These are phyloP conservation scores for Macrochelys suwanniensis DNA, from an alignment of 2,797 vertebrate genomes.

Conservation along the genomic window DNA sequence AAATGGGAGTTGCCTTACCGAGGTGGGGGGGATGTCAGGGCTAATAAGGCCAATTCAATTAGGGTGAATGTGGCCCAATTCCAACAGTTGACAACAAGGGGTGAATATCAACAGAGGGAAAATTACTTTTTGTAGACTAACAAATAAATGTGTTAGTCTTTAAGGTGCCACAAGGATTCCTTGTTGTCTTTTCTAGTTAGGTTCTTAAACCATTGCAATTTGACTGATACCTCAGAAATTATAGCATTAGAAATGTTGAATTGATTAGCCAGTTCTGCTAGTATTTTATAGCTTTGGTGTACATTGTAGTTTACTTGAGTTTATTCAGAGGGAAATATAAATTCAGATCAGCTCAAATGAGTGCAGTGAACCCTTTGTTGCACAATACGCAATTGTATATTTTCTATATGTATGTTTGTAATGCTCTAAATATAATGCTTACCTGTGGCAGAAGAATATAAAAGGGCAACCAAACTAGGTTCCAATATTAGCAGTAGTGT, in stretches of 20 bases:
- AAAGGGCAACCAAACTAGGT: background rate
- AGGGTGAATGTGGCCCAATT: too few relatives aligned
- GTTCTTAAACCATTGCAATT: background rate
- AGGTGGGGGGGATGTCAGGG: too few relatives aligned
- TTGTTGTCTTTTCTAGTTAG: background rate
- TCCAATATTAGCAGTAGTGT: background rate
- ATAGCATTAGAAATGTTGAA: background rate
- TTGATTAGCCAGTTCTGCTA: slow-evolving; percentile 5
- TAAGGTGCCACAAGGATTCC: too few relatives aligned
- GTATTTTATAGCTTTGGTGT: background rate
- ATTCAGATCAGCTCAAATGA: background rate
- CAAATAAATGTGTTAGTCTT: too few relatives aligned
- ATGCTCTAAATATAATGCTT: background rate
- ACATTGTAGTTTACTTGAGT: background rate
- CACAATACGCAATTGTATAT: background rate
- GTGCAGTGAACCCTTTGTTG: background rate
- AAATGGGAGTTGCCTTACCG: too few relatives aligned
- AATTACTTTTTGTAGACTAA: too few relatives aligned
- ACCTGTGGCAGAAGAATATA: background rate
- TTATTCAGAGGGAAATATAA: background rate
- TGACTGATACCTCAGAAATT: slow-evolving; percentile 22
- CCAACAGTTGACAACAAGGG: too few relatives aligned
- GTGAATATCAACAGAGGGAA: too few relatives aligned
- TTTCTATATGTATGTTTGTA: accelerated
- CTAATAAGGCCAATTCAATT: too few relatives aligned